phyloP scores from a whole-genome alignment of 2,113 vertebrate genomes.

The Phaethornis superciliosus region DNA sequence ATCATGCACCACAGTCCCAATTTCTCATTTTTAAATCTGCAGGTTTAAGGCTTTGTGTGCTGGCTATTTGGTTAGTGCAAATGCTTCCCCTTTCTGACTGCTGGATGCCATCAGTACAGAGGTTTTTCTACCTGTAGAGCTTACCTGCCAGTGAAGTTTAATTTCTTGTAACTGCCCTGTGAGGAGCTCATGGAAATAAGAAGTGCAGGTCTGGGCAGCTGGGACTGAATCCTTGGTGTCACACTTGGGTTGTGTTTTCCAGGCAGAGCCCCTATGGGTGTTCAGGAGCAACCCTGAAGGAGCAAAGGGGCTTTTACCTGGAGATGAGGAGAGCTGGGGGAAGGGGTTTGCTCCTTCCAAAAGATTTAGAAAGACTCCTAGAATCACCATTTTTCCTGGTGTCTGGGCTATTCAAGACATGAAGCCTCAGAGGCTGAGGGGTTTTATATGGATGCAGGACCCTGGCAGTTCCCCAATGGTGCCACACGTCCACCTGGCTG shows the following conservation, averaged over 20 bases:
- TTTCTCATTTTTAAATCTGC: background rate
- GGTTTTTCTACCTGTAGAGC: background rate
- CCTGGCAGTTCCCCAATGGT: fast-evolving
- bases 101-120: background rate
- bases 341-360: background rate
- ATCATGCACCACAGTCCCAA: background rate
- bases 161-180: background rate
- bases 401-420: background rate
- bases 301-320: background rate
- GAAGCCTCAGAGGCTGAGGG: fast-evolving
- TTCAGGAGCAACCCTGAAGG: background rate
- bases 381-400: background rate
- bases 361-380: background rate
- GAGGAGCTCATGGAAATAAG: background rate
- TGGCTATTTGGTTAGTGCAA: background rate
- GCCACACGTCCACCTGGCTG: fast-evolving
- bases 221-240: background rate
- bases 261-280: background rate
- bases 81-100: background rate
- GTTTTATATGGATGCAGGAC: background rate
- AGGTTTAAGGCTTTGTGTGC: background rate
- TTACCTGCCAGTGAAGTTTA: background rate
- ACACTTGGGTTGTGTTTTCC: background rate
- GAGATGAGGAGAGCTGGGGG: background rate
- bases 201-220: background rate